Percentiles rank a stretch among this genome's conserved stretches.
Conservation (phyloP, 2,113 vertebrate species). For the Pelmatolapia mariae region DNA sequence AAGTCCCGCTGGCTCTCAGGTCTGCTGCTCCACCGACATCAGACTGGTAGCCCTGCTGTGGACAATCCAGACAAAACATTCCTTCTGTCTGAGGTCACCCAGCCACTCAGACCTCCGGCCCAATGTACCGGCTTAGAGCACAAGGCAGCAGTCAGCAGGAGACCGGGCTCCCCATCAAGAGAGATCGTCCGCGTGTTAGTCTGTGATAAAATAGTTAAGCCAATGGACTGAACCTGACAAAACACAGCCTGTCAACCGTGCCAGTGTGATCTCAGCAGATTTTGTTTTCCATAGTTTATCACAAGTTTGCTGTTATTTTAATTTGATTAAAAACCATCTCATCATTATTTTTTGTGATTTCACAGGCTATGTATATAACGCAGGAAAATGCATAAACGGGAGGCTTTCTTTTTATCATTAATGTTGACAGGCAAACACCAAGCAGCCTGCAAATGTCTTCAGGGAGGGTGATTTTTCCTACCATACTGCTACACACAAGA, state of each 20-base stretch:
- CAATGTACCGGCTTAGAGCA: constrained; percentile 52
- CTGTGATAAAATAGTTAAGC: constrained; percentile 19
- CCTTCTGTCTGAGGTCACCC: constrained; percentile 65
- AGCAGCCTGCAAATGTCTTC: constrained; percentile 10
- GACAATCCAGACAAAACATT: constrained; percentile 68
- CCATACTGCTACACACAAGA: not conserved
- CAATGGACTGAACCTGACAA: not conserved
- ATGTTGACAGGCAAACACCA: not conserved
- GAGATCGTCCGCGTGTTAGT: not conserved
- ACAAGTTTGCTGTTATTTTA: not conserved
- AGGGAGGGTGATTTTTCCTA: not conserved
- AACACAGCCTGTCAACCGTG: not conserved
- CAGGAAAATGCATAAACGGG: not conserved
- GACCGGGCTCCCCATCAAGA: not conserved
- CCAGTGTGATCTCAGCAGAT: not conserved
- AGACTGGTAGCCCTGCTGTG: constrained; percentile 38
- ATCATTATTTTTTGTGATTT: not conserved
- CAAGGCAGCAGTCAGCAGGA: constrained; percentile 40
- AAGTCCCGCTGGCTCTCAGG: not conserved
- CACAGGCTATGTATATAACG: not conserved
- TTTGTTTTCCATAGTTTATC: not conserved
- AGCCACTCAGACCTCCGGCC: constrained; percentile 53
- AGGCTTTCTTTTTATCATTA: not conserved
- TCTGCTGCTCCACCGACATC: not conserved
- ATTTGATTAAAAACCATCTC: not conserved